Base-by-base conservation (phyloP, 2,113 vertebrate genomes). In the Gallinago media region DNA sequence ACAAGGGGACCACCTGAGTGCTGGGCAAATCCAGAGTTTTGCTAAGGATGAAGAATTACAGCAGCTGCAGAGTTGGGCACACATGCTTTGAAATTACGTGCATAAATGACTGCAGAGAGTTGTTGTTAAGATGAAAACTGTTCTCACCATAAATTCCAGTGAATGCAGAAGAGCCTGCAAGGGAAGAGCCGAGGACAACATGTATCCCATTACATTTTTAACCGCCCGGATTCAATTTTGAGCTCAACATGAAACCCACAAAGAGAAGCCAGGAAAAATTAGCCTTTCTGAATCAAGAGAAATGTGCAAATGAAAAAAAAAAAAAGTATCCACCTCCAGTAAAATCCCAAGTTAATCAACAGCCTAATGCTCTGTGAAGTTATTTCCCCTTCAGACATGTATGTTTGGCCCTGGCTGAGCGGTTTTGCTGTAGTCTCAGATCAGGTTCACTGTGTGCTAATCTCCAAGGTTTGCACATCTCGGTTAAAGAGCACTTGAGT, bases 281-380 rank as follows among this genome's bases (percentile, higher is more conserved):
- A 85, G 34, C 56, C 27, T 59, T 46, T 86, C 40, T 1, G 0
- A 88, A 83, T 55, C 68, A 38, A 79, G 59, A 29, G 38, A 50
- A 72, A 78, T 4, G 42, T 42, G 18, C 40, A 62, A 88, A 81
- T 49, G 31, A 66, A 66, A 61, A 71, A 56, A 42, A 71, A 56
- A 42, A 27, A 84, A 93, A 3, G 26, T 10, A 58, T 78, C 65
- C 46, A 88, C 68, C 70, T 85, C 87, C 75, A 68, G 72, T 47
- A 72, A 95, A 97, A 93, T 36, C 88, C 73, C 62, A 40, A 85
- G 32, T 94, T 85, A 88, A 91, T 94, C 81, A 96, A 70, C 55
- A 87, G 11, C 68, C 50, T 62, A 47, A n/a, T 26, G 73, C 90
- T 87, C 56, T 86, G 75, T 68, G 75, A 88, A 91, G 44, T 58